Conservation (phyloP, 2,113 vertebrate genomes). For the Ciconia maguari region DNA sequence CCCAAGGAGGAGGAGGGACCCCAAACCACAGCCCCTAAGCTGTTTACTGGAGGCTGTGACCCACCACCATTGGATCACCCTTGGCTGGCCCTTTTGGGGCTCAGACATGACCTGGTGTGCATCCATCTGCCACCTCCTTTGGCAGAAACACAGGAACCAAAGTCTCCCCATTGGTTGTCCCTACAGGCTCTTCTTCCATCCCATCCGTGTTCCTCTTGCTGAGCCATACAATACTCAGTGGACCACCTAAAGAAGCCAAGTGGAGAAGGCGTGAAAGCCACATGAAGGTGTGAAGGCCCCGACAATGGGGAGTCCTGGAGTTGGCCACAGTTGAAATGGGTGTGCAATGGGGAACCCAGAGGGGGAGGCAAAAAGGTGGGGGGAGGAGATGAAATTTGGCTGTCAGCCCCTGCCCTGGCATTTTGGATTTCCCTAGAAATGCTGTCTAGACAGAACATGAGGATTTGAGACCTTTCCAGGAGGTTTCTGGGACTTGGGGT, state of each 20-base stretch:
- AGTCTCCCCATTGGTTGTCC: background rate
- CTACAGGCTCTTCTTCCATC: background rate
- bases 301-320: background rate
- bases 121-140: background rate
- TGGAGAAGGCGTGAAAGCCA: background rate
- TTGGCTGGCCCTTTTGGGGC: background rate
- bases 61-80: no score
- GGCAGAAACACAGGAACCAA: background rate
- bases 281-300: no score
- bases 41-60: background rate
- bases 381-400: background rate
- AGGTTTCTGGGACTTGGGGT: background rate
- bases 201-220: background rate
- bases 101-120: background rate
- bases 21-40: accelerated
- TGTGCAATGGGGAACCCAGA: background rate
- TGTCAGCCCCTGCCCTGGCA: background rate
- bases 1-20: background rate
- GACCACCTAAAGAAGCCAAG: background rate
- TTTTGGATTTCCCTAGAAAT: background rate
- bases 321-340: background rate
- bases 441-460: background rate
- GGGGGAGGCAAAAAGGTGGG: background rate
- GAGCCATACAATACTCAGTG: background rate
- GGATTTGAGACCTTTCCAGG: background rate